These are phyloP conservation scores for Chloroceryle aenea DNA, from an alignment of 2,113 vertebrate species.

Conservation along the genomic window DNA sequence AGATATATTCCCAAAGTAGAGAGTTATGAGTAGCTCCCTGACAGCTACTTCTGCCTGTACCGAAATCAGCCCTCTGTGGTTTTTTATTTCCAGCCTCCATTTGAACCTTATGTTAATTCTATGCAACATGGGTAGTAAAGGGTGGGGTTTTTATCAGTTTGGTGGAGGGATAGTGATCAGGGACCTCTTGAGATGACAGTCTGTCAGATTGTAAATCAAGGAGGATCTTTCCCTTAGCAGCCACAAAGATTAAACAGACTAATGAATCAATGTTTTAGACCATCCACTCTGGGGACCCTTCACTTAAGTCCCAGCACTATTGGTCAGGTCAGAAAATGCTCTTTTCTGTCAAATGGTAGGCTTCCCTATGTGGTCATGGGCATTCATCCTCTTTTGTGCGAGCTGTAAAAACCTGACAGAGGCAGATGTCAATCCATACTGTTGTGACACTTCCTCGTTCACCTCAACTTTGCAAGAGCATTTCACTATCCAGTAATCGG, in stretches of 20 bases:
- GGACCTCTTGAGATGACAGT: constrained; percentile 60
- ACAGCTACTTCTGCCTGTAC: neutral
- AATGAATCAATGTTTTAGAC: constrained; percentile 71
- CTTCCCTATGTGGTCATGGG: constrained; percentile 22
- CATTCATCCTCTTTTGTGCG: constrained; percentile 27
- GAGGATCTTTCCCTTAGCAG: constrained; percentile 55
- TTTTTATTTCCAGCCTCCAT: constrained; percentile 30
- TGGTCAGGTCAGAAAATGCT: constrained; percentile 60
- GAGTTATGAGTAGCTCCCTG: neutral
- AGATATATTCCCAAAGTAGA: neutral
- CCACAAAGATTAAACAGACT: constrained; percentile 74
- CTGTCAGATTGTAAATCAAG: constrained; percentile 69
- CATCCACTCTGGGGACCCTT: constrained; percentile 55
- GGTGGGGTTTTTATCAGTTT: constrained; percentile 27
- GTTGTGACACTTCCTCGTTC: neutral
- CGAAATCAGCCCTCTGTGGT: neutral
- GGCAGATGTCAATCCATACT: constrained; percentile 51
- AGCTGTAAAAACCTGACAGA: constrained; percentile 47
- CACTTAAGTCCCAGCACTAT: constrained; percentile 60
- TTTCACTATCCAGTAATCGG: neutral
- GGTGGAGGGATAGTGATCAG: constrained; percentile 55
- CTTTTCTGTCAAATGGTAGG: constrained; percentile 54
- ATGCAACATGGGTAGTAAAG: neutral
- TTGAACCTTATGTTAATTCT: constrained; percentile 53
- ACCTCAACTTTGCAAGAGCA: neutral